Percentiles rank a stretch among this genome's conserved stretches.
phyloP scores from a whole-genome alignment of 2,797 vertebrate genomes.

The Anguilla obscura region DNA sequence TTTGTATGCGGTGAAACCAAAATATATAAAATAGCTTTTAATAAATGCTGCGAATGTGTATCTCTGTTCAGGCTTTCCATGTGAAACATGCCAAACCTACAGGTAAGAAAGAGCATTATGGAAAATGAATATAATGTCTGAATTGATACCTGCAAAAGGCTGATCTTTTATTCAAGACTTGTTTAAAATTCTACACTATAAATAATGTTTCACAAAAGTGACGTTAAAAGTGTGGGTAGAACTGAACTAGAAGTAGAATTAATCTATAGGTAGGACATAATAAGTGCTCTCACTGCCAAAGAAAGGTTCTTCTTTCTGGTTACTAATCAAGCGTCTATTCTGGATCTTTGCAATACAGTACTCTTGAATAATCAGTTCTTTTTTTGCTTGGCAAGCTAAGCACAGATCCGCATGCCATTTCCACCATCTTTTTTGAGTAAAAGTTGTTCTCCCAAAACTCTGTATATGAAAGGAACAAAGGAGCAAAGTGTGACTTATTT shows the following conservation, averaged over 20 bases:
- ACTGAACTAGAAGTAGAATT: not conserved
- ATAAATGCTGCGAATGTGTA: too few species aligned
- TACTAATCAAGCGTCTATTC: not conserved
- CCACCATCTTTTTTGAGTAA: not conserved
- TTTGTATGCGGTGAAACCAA: too few species aligned
- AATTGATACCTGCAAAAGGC: not conserved
- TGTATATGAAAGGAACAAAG: slow-evolving; percentile 48
- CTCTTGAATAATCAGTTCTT: too few species aligned
- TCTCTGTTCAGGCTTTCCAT: too few species aligned
- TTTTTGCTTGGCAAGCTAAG: not conserved
- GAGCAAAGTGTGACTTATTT: slow-evolving; percentile 50
- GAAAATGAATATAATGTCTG: not conserved
- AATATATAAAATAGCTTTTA: too few species aligned
- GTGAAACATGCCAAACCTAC: too few species aligned
- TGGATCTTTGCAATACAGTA: not conserved
- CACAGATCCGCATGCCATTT: not conserved
- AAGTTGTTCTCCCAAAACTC: slow-evolving; percentile 34
- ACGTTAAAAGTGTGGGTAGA: not conserved
- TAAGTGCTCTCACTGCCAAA: not conserved
- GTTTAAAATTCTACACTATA: not conserved
- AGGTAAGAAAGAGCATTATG: not conserved
- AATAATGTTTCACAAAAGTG: not conserved
- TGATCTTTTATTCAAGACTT: not conserved
- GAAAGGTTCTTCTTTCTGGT: not conserved
- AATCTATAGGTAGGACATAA: not conserved